Conservation (phyloP, 1,140 invertebrate species). For the Orchestia grillus region DNA sequence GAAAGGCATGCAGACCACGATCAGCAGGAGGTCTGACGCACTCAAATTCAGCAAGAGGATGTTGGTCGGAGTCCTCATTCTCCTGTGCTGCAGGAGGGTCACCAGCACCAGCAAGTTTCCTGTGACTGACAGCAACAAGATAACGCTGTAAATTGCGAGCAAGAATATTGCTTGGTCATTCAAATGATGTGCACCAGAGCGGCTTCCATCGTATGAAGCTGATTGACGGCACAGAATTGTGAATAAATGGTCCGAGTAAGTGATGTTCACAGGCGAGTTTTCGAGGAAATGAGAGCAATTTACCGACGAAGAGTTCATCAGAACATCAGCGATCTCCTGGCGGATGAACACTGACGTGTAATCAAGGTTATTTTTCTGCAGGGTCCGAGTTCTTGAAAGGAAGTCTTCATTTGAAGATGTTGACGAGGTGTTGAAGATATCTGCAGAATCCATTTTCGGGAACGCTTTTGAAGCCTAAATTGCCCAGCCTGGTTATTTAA, state of each 20-base stretch:
- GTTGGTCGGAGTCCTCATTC: slow-evolving; percentile 90
- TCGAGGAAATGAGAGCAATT: not conserved
- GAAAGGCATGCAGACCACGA: slow-evolving; percentile 88
- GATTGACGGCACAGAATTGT: not conserved
- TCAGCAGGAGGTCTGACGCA: slow-evolving; percentile 84
- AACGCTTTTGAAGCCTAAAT: not conserved
- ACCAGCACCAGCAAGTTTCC: slow-evolving; percentile 86
- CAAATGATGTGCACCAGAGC: not conserved
- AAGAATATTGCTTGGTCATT: slow-evolving; percentile 69
- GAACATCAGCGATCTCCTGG: not conserved
- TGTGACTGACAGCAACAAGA: slow-evolving; percentile 83
- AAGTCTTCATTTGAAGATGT: not conserved
- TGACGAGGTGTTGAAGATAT: not conserved
- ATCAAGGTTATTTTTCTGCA: not conserved
- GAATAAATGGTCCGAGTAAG: not conserved
- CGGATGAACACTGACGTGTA: not conserved
- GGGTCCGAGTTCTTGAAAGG: not conserved
- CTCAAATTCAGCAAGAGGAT: slow-evolving; percentile 87
- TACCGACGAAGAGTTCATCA: not conserved
- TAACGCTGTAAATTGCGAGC: slow-evolving; percentile 81
- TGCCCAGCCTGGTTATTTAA: not conserved
- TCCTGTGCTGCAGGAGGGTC: slow-evolving; percentile 83
- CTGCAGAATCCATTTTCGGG: not conserved
- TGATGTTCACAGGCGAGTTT: not conserved
- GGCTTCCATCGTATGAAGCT: not conserved